These are phyloP conservation scores for Hystrix brachyura DNA, from an alignment of 2,113 vertebrate genomes.

Conservation along the genomic window DNA sequence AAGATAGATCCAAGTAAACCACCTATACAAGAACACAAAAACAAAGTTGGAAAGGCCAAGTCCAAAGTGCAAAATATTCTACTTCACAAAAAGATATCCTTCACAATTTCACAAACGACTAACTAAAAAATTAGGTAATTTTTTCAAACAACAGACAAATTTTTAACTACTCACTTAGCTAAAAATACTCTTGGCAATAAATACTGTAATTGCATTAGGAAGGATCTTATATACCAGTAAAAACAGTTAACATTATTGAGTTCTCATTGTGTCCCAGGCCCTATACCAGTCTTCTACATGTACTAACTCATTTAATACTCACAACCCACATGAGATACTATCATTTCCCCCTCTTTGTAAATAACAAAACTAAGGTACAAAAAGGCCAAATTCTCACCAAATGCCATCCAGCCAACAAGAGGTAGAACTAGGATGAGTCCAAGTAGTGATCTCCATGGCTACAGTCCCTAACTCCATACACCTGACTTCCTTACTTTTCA, in stretches of 20 bases:
- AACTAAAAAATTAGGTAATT: conserved; percentile 16
- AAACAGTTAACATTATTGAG: conserved; percentile 28
- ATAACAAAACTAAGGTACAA: conserved; percentile 34
- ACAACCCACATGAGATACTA: not conserved
- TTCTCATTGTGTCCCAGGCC: not conserved
- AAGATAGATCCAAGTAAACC: conserved; percentile 17
- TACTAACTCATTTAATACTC: conserved; percentile 45
- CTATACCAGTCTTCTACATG: conserved; percentile 1
- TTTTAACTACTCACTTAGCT: conserved; percentile 23
- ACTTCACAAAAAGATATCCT: conserved; percentile 26
- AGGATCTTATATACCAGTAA: conserved; percentile 10
- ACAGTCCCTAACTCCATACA: not conserved
- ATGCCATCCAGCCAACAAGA: not conserved
- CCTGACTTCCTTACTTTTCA: not conserved
- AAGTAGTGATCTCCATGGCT: not conserved
- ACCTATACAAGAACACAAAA: not conserved
- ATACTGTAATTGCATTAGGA: not conserved
- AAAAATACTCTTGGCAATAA: conserved; percentile 55
- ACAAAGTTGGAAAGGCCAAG: not conserved
- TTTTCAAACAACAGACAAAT: conserved; percentile 38
- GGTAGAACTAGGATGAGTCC: not conserved
- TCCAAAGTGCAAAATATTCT: conserved; percentile 24
- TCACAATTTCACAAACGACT: conserved; percentile 17
- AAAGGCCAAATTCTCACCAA: conserved; percentile 20
- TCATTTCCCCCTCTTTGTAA: not conserved